Conservation (phyloP, 2,888 invertebrate species). For the Acholoe squamosa region DNA sequence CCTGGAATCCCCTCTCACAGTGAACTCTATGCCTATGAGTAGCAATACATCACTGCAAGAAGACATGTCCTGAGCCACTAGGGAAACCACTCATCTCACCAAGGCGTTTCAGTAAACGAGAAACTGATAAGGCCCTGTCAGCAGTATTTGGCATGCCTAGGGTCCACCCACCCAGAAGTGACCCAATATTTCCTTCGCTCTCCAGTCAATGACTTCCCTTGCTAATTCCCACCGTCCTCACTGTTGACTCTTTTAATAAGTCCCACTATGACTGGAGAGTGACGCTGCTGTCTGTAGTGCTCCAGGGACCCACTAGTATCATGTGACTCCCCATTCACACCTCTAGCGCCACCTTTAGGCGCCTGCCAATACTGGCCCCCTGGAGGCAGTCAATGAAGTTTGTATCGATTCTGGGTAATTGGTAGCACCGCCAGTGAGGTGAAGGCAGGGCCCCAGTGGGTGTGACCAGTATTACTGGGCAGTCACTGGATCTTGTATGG, state of each 20-base stretch:
- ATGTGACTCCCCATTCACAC: background rate
- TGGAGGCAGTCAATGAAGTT: background rate
- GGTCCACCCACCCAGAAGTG: background rate
- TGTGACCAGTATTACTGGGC: background rate
- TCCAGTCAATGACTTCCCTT: background rate
- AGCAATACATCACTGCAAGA: no score
- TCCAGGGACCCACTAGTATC: background rate
- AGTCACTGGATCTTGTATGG: background rate
- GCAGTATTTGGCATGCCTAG: no score
- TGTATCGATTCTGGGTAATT: conserved; percentile 13
- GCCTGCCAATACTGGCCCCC: background rate
- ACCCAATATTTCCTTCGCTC: background rate
- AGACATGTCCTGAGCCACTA: no score
- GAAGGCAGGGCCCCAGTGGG: background rate
- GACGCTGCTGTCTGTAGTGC: background rate
- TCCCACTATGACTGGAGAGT: background rate
- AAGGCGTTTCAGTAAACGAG: no score
- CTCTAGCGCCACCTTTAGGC: background rate
- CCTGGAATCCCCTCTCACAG: no score
- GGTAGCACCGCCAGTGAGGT: background rate
- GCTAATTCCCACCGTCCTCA: background rate
- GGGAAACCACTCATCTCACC: no score
- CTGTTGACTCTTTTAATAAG: conserved; percentile 12
- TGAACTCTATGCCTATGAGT: no score
- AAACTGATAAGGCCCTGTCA: no score